Evolutionary conservation across 2,888 invertebrate genomes (phyloP).

Genomic region (Meteorus colon): DNA sequence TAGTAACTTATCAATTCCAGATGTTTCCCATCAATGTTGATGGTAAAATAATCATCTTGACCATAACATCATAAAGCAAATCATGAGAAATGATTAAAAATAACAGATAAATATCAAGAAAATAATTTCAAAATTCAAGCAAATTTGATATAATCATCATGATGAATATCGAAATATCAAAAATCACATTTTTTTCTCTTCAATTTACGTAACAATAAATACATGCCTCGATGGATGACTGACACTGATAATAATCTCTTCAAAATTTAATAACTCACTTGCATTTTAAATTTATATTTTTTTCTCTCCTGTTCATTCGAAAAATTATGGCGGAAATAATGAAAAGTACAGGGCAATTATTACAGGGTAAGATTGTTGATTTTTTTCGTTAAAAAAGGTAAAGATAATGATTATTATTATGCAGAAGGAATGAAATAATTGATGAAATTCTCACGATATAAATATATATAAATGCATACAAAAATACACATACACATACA

Average conservation of each 20-base stretch:
- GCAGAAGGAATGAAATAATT: conserved; percentile 20
- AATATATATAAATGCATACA: background rate
- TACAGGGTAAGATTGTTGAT: conserved; percentile 18
- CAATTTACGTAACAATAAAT: background rate
- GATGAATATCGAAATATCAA: background rate
- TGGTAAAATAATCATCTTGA: too few relatives aligned
- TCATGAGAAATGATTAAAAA: too few relatives aligned
- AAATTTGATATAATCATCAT: too few relatives aligned
- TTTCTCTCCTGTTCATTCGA: background rate
- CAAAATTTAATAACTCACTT: conserved; percentile 40
- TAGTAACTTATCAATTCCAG: too few relatives aligned
- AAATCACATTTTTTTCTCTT: background rate
- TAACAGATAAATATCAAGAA: too few relatives aligned
- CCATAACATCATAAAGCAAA: too few relatives aligned
- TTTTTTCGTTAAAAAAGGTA: conserved; percentile 18
- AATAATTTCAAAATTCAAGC: too few relatives aligned
- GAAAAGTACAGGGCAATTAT: conserved; percentile 25
- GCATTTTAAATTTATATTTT: conserved; percentile 10
- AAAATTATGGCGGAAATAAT: conserved; percentile 38
- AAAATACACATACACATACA: background rate
- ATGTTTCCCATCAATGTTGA: too few relatives aligned
- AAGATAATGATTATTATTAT: conserved; percentile 14
- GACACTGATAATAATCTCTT: conserved; percentile 23
- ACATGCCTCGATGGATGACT: too few relatives aligned
- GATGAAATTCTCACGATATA: conserved; percentile 32